A percentile compares a stretch with the other conserved stretches of the same genome.
Evolutionary conservation across 1,140 invertebrate species (phyloP).

Genomic region (Sminthurides bifidus): DNA sequence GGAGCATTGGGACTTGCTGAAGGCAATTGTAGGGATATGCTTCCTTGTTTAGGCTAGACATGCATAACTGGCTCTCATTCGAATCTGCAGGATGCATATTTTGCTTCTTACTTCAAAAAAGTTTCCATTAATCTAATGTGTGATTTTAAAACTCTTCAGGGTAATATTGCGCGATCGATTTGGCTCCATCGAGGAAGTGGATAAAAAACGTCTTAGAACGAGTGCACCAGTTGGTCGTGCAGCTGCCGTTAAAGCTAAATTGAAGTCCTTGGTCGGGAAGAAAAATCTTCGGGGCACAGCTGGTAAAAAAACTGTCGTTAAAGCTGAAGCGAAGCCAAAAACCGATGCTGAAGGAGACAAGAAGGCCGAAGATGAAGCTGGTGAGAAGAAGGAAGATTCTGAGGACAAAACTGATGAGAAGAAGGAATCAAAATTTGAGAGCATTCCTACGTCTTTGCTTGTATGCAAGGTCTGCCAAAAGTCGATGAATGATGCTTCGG

Average conservation of each 20-base stretch:
- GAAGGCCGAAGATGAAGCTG: background rate
- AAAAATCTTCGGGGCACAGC: background rate
- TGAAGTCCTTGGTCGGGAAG: slow-evolving; percentile 2
- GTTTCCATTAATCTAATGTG: no score
- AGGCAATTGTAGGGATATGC: background rate
- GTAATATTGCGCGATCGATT: background rate
- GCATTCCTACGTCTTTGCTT: slow-evolving; percentile 15
- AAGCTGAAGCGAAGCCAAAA: background rate
- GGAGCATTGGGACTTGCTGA: no score
- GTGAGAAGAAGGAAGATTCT: background rate
- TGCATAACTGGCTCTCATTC: background rate
- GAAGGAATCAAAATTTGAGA: slow-evolving; percentile 28
- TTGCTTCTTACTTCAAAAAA: no score
- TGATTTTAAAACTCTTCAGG: background rate
- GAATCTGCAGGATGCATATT: background rate
- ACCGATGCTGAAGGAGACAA: background rate
- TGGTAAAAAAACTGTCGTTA: background rate
- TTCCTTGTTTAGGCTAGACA: background rate
- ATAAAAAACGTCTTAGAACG: background rate
- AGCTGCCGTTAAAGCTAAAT: background rate
- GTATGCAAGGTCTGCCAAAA: slow-evolving; percentile 30
- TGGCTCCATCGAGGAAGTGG: background rate
- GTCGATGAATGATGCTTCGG: slow-evolving; percentile 23
- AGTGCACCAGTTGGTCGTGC: background rate
- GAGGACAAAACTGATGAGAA: slow-evolving; percentile 15